Evolutionary conservation across 1,140 invertebrate genomes (phyloP).

Genomic region (Caenorhabditis inopinata): DNA sequence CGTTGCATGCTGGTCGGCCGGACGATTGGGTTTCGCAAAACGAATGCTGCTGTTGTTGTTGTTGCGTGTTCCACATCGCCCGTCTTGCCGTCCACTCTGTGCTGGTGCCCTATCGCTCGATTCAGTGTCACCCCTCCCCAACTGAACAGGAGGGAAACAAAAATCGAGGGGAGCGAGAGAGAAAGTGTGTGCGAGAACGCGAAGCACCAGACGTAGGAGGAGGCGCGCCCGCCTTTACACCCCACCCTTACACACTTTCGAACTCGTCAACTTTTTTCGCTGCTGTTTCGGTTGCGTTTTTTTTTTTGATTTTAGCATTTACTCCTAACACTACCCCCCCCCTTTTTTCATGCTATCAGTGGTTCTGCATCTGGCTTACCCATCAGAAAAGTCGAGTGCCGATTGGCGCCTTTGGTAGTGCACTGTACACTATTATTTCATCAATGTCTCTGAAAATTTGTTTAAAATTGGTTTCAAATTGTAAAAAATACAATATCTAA

Average conservation of each 20-base stretch:
- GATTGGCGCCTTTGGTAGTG: too few relatives aligned
- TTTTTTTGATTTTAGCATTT: not conserved
- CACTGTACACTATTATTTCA: too few relatives aligned
- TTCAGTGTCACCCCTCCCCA: slow-evolving; percentile 14
- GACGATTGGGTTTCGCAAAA: not conserved
- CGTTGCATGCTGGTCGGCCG: not conserved
- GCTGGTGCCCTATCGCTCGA: not conserved
- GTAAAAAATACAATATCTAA: too few relatives aligned
- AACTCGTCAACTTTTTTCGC: slow-evolving; percentile 29
- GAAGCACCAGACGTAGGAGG: not conserved
- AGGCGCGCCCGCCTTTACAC: not conserved
- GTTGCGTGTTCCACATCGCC: slow-evolving; percentile 3
- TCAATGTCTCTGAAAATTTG: too few relatives aligned
- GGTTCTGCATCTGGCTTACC: too few relatives aligned
- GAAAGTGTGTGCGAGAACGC: not conserved
- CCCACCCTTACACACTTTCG: not conserved
- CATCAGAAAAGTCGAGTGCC: too few relatives aligned
- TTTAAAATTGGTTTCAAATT: too few relatives aligned
- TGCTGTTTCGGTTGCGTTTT: not conserved
- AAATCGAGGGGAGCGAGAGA: not conserved
- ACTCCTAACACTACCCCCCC: too few relatives aligned
- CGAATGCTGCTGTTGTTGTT: not conserved
- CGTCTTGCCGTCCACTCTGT: too few relatives aligned
- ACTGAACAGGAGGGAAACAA: not conserved
- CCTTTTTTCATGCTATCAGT: too few relatives aligned